Evolutionary conservation across 2,888 invertebrate species (phyloP), one percentile per base, ranked within the genome.

Genomic region (Lasioglossum leucozonium): DNA sequence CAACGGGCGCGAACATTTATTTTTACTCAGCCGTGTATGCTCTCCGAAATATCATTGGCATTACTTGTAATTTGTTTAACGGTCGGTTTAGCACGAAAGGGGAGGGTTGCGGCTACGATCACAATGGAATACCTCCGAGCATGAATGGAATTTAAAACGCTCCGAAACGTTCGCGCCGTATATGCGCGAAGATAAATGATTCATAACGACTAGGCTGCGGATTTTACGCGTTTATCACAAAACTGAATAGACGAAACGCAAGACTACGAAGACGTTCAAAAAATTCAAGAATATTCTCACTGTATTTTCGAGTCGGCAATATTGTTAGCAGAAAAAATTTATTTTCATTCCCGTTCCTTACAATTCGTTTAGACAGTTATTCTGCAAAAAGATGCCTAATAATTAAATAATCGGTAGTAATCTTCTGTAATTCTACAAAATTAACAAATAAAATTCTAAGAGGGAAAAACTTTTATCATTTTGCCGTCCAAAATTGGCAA

Each of bases 61-160:
- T 75, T 75, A 75, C 34, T 42, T 65, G 44, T 30, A 22, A 75
- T 75, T 42, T 44, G 40, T 74, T 74, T 42, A n/a, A 65, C 44
- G 75, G 44, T 44, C 30, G 42, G 62, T 75, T 75, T 34, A 65
- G 40, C 65, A 26, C 26, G 26, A 71, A 71, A 71, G 69, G 42
- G 18, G 42, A 71, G 69, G 69, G 69, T 73, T 42, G 42, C 42
- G 4, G n/a, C 34, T 34, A 0, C 40, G 26, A 40, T 77, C 22
- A 34, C 37, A 34, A 37, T 37, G 26, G 40, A 77, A 51, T 69
- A 67, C 62, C 58, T 30, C 55, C n/a, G 65, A 30, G 42, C 62
- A 16, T 30, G 40, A 73, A 79, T 67, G 47, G 73, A 72, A 37
- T 44, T 37, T 51, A n/a, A 18, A 73, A 42, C 47, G 47, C 18